Evolutionary conservation across 2,797 vertebrate species (phyloP), one percentile per base, ranked within the genome.

Genomic region (Furcifer pardalis): DNA sequence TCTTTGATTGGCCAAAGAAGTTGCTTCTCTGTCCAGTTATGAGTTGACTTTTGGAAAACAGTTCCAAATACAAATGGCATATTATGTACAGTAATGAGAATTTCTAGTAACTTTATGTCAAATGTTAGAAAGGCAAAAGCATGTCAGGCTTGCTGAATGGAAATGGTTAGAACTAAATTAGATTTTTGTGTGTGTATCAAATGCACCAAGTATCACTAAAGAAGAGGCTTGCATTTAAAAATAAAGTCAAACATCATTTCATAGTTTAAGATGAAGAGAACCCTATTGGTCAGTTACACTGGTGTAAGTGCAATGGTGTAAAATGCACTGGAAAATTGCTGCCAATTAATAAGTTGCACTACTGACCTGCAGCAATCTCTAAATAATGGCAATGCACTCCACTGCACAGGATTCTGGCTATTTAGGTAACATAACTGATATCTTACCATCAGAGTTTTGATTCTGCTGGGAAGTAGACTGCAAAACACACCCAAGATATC

Each of bases 401-500:
- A 56, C 52, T 56, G 15, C 13, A 56, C 52, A 56, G 17, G 52
- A 56, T 56, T 56, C 52, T 17, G 52, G 52, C 52, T 73, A 75
- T 73, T 77, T n/a, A 44, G 0, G 12, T 42, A 66, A 56, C 42
- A 75, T 77, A 44, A 71, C 68, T 2, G 74, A 86, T 32, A 71
- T 52, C 92, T 94, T 96, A 97, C 96, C 96, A 81, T 95, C 92
- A 66, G 83, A 85, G 82, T 80, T 94, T 91, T 87, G 94, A 86
- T 81, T 94, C 80, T 93, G 95, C 27, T 90, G 95, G 46, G 92
- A 91, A 25, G 71, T 69, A 49, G 79, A 84, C 86, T 89, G 93
- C 77, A 86, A 73, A 75, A 23, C 32, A 59, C 83, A 90, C 32
- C 74, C 87, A 83, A 90, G 79, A 84, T 84, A 90, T 86, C 49